phyloP scores from a whole-genome alignment of 2,888 invertebrate species.

The Drosophila niveifrons region DNA sequence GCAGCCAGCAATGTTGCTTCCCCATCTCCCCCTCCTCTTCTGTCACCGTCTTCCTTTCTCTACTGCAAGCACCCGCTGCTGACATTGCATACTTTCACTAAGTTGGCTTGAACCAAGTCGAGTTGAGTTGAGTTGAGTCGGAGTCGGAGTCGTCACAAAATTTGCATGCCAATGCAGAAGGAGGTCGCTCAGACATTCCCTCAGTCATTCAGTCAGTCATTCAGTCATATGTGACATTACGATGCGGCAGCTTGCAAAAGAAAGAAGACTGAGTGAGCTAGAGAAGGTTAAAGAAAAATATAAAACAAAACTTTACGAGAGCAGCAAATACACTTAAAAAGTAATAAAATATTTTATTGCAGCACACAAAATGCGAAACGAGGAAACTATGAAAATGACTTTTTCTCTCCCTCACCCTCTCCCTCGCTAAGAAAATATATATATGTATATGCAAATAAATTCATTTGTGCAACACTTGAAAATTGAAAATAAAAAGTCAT shows the following conservation, averaged over 20 bases:
- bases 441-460: slow-evolving; percentile 27
- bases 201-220: slow-evolving; percentile 18
- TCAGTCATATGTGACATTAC: slow-evolving; percentile 69
- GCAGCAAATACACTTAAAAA: slow-evolving; percentile 78
- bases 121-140: slow-evolving; percentile 29
- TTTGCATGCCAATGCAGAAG: slow-evolving; percentile 70
- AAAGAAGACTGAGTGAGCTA: neutral
- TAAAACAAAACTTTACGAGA: slow-evolving; percentile 63
- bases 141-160: slow-evolving; percentile 63
- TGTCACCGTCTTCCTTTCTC: neutral
- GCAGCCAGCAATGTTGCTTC: neutral
- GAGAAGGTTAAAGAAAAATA: slow-evolving; percentile 19
- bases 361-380: slow-evolving; percentile 49
- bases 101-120: slow-evolving; percentile 45
- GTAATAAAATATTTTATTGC: slow-evolving; percentile 80
- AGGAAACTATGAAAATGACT: slow-evolving; percentile 35
- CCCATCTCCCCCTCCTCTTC: neutral
- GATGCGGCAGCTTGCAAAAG: slow-evolving; percentile 33
- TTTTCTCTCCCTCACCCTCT: neutral
- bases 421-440: slow-evolving; percentile 14
- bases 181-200: slow-evolving; percentile 55
- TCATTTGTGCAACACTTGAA: slow-evolving; percentile 17
- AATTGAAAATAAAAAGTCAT: slow-evolving; percentile 20
- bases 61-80: slow-evolving; percentile 32
- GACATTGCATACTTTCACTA: slow-evolving; percentile 66